Percentiles rank a stretch among this genome's conserved stretches.
These are phyloP conservation scores for Corythornis madagascariensis DNA, from an alignment of 2,113 vertebrate species.

Conservation along the genomic window DNA sequence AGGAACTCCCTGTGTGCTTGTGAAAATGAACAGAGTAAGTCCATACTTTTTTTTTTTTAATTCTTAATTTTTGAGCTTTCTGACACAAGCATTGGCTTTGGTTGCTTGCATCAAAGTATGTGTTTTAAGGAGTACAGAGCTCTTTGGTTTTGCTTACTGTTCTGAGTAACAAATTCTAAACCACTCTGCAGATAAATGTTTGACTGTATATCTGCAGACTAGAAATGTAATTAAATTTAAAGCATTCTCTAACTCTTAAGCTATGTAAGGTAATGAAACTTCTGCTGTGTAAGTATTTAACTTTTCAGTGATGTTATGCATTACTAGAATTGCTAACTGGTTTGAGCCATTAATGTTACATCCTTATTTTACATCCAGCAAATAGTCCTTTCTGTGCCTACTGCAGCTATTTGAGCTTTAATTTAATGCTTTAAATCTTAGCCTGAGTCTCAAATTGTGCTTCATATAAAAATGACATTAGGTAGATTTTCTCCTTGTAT, in stretches of 20 bases:
- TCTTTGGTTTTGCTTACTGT: neutral
- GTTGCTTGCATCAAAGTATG: neutral
- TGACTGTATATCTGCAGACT: neutral
- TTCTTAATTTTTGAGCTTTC: neutral
- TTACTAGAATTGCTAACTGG: neutral
- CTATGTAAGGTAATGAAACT: neutral
- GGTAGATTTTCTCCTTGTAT: neutral
- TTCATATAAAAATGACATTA: neutral
- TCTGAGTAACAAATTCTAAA: neutral
- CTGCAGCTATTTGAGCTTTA: neutral
- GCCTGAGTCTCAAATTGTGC: neutral
- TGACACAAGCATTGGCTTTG: neutral
- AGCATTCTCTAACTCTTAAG: neutral
- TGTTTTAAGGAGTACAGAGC: neutral
- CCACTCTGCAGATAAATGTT: neutral
- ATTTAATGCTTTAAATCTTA: neutral
- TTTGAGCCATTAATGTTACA: neutral
- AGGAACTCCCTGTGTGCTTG: constrained; percentile 88
- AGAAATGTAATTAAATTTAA: neutral
- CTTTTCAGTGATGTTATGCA: neutral
- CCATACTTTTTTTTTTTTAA: neutral
- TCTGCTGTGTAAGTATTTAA: neutral
- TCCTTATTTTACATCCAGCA: neutral
- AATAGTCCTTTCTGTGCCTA: neutral
- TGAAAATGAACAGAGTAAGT: constrained; percentile 98